Percentiles rank a stretch among this genome's conserved stretches.
These are phyloP conservation scores for Euzophera pinguis DNA, from an alignment of 2,888 invertebrate species.

Conservation along the genomic window DNA sequence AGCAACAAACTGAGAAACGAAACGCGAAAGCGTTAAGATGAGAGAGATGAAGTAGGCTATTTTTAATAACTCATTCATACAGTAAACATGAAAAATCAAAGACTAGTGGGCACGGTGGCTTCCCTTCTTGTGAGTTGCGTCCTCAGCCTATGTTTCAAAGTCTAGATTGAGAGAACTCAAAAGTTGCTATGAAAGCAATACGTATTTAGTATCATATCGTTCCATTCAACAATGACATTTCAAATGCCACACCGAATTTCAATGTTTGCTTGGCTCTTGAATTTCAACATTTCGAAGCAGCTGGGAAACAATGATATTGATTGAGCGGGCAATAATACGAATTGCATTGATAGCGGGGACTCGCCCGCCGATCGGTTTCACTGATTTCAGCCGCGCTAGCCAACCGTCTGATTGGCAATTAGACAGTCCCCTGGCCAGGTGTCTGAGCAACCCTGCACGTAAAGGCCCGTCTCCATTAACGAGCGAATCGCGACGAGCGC, in stretches of 20 bases:
- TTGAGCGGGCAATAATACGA: not conserved
- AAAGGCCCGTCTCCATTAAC: not conserved
- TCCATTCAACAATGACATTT: no score
- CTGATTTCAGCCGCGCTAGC: constrained; percentile 29
- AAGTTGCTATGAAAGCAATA: no score
- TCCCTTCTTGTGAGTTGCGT: no score
- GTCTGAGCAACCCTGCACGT: constrained; percentile 32
- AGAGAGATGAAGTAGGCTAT: no score
- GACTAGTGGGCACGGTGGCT: no score
- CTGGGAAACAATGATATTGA: not conserved
- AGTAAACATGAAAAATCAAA: no score
- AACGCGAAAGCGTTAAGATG: no score
- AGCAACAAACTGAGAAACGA: no score
- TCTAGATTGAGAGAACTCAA: no score
- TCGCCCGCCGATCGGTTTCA: constrained; percentile 15
- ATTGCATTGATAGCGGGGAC: constrained; percentile 10
- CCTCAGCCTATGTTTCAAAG: no score
- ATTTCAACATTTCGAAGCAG: not conserved
- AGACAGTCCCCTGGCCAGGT: constrained; percentile 40
- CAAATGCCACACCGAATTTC: not conserved
- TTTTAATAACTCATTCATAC: no score
- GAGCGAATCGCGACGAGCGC: not conserved
- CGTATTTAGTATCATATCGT: no score
- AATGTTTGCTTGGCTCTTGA: not conserved
- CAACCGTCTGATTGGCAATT: constrained; percentile 56